Evolutionary conservation across 2,888 invertebrate species (phyloP), one percentile per base, ranked within the genome.

Genomic region (Plagodis dolabraria): DNA sequence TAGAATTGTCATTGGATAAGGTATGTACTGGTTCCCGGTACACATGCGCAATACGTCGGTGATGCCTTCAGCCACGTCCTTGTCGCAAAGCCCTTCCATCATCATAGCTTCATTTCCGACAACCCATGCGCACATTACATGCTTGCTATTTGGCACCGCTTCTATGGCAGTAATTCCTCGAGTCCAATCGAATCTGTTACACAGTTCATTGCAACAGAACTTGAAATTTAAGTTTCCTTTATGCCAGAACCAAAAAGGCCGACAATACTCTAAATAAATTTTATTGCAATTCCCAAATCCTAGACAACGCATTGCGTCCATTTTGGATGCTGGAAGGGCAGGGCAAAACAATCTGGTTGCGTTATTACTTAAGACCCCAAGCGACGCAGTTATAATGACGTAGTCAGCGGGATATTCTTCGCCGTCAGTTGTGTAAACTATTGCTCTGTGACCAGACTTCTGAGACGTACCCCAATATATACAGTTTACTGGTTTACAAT

Each of bases 211-310:
- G 1, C 88, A 81, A 2, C 90, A 89, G 93, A 94, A 96, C 34
- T 94, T 94, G 52, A 96, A 94, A 64, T 94, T 94, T 22, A 96
- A 86, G 46, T 92, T 83, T 0, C 94, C 95, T 68, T 94, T 94
- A 50, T 94, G 93, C 95, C 96, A 96, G 7, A 93, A 94, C 94
- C 95, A 95, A 70, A 97, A 96, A 0, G 96, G 96, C 12, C 94
- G 92, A 45, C 95, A 93, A 76, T 96, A 97, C 71, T 96, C 95
- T 45, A 97, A 81, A 75, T 95, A 97, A 42, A 97, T 94, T 87
- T 96, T 97, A 72, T 96, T 95, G 8, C 96, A 95, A 71, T 93
- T 94, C 0, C 97, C 97, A 72, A 93, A 96, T 5, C 96, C 96
- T 38, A 96, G 82, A 70, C 93, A 92, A 38, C 90, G 88, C 71